Evolutionary conservation across 2,888 invertebrate species (phyloP).

Genomic region (Drosophila ezoana): DNA sequence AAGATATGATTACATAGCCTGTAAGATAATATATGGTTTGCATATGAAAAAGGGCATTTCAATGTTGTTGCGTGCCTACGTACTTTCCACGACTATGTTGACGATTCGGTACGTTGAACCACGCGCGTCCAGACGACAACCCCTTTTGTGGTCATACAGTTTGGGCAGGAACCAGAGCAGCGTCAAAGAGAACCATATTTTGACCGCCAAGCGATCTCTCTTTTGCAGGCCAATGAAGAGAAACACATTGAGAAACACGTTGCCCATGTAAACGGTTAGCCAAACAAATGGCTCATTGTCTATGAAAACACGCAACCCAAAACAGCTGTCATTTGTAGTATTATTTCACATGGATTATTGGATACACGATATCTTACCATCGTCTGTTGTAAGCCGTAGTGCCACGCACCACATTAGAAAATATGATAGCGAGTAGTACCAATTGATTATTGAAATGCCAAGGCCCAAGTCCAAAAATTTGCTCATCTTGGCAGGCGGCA

Average conservation of each 20-base stretch:
- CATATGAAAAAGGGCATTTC: background rate
- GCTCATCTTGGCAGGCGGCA: constrained; percentile 35
- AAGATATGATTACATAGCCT: constrained; percentile 47
- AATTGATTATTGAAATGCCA: constrained; percentile 52
- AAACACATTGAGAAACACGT: constrained; percentile 48
- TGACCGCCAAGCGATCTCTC: constrained; percentile 50
- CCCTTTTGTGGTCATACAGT: constrained; percentile 36
- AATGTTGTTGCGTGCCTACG: background rate
- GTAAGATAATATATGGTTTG: background rate
- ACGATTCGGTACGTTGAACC: constrained; percentile 41
- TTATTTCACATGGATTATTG: constrained; percentile 2
- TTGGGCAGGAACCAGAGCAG: constrained; percentile 50
- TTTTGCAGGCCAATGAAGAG: constrained; percentile 56
- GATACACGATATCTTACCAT: constrained; percentile 25
- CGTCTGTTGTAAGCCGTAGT: constrained; percentile 19
- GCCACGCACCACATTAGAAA: constrained; percentile 55
- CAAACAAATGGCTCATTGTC: constrained; percentile 49
- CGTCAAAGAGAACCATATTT: constrained; percentile 48
- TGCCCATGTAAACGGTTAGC: constrained; percentile 42
- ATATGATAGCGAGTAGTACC: constrained; percentile 51
- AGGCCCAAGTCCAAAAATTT: constrained; percentile 54
- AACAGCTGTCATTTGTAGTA: constrained; percentile 27
- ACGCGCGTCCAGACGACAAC: constrained; percentile 36
- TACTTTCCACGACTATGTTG: constrained; percentile 46
- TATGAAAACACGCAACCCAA: constrained; percentile 17